Conservation (phyloP, 2,888 invertebrate genomes). For the Amphipoea oculea region DNA sequence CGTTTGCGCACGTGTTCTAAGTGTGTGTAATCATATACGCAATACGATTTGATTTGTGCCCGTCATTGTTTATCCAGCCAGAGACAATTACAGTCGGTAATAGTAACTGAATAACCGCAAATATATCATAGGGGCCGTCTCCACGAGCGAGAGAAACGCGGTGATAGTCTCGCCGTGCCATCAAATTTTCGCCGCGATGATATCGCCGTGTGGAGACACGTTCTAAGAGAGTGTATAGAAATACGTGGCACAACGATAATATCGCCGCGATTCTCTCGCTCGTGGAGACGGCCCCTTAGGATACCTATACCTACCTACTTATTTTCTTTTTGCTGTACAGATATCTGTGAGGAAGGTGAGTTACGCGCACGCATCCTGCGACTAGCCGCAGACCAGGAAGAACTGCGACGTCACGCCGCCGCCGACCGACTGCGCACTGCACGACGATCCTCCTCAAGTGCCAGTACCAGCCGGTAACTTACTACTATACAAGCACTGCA, state of each 20-base stretch:
- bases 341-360: constrained; percentile 99
- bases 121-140: too few species aligned
- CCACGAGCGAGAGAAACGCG: too few species aligned
- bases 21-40: not conserved
- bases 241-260: too few species aligned
- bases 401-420: constrained; percentile 90
- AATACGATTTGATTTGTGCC: not conserved
- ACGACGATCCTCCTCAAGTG: constrained; percentile 88
- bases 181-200: too few species aligned
- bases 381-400: constrained; percentile 96
- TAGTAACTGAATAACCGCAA: not conserved
- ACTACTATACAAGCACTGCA: not conserved
- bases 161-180: too few species aligned
- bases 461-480: constrained; percentile 86
- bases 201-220: too few species aligned
- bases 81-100: not conserved
- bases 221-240: too few species aligned
- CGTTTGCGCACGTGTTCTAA: not conserved
- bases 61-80: not conserved
- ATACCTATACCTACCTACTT: too few species aligned
- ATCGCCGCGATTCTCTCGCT: too few species aligned
- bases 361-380: constrained; percentile 97
- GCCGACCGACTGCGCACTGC: constrained; percentile 86
- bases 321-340: constrained; percentile 82
- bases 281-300: too few species aligned